Base-by-base conservation (phyloP, 2,888 invertebrate genomes). In the Neoascia interrupta region DNA sequence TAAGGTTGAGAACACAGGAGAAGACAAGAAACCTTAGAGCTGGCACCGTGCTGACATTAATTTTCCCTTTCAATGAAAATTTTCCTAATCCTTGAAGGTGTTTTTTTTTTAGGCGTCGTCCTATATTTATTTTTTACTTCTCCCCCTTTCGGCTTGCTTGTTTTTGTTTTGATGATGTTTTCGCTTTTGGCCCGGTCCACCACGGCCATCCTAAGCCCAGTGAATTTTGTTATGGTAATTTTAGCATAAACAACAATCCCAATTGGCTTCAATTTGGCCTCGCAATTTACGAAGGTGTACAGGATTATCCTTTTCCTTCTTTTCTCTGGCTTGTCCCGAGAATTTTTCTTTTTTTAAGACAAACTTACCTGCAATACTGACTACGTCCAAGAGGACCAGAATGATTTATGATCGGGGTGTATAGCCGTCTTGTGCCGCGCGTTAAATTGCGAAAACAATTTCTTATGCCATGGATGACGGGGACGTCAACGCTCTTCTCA, bases 391-490 rank as follows among this genome's bases (percentile, higher is more conserved):
- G n/a, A n/a, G n/a, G n/a, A n/a, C n/a, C n/a, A n/a, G 41, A 16
- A 19, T 66, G 66, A 66, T 66, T 56, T 56, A 66, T 66, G 66
- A 66, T 47, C 47, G 36, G 26, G 49, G 18, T n/a, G n/a, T n/a
- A n/a, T n/a, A 39, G 54, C 56, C 36, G 45, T 41, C 58, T 23
- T 68, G 47, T 49, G 49, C 39, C 21, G 34, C 41, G 60, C 39
- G 47, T 58, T 68, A 68, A 68, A 58, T 49, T 68, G 39, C 39
- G 41, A 58, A 56, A 49, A 58, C 31, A 68, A 58, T 60, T 41
- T 43, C 15, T 28, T 41, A 31, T 34, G 58, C 58, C 31, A 56
- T 16, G 36, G 36, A 23, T 16, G 23, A 16, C 39, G 13, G 37
- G 3, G 28, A 47, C 36, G 8, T 5, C 31, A 5, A 13, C 23